A percentile compares a stretch with the other conserved stretches of the same genome.
Conservation (phyloP, 1,140 invertebrate genomes). For the Dreissena polymorpha region DNA sequence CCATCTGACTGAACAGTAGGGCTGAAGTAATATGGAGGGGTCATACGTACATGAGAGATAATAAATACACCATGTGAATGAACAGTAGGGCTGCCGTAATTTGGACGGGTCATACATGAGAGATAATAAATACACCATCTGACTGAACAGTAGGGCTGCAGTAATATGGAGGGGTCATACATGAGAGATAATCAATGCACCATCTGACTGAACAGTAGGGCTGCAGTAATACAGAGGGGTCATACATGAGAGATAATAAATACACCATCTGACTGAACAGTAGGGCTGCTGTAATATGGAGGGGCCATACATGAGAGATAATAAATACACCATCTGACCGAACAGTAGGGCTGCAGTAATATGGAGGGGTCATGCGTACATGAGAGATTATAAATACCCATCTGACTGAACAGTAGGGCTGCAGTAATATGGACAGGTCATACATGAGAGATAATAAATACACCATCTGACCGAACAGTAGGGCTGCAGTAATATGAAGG, state of each 20-base stretch:
- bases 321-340: not conserved
- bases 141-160: not conserved
- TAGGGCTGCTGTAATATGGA: not conserved
- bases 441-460: not conserved
- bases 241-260: no score
- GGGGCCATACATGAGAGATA: no score
- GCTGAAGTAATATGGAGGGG: no score
- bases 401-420: not conserved
- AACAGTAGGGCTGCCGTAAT: not conserved
- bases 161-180: no score
- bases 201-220: not conserved
- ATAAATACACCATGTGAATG: not conserved
- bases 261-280: slow-evolving; percentile 1
- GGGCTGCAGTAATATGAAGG: no score
- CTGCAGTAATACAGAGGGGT: no score
- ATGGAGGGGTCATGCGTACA: no score
- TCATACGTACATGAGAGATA: no score
- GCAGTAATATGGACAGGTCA: not conserved
- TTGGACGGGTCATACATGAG: not conserved
- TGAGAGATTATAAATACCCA: no score
- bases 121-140: not conserved
- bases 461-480: not conserved
- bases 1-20: not conserved
- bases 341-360: not conserved
- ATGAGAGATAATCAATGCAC: no score